Evolutionary conservation across 2,113 vertebrate genomes (phyloP).

Genomic region (Labrus mixtus): DNA sequence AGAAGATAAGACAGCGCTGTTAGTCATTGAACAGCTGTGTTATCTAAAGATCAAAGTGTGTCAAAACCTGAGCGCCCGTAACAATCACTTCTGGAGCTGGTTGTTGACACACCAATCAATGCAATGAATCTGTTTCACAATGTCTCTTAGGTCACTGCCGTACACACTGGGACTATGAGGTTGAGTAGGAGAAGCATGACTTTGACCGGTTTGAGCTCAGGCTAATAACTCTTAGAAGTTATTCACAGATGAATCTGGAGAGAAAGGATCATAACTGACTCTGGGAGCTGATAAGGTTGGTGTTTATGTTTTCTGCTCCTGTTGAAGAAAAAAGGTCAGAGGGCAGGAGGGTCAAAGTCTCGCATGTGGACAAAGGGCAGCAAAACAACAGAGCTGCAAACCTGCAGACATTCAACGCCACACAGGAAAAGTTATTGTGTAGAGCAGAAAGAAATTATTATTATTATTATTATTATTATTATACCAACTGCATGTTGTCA

Average conservation of each 20-base stretch:
- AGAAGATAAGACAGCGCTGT: background rate
- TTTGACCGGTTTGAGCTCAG: background rate
- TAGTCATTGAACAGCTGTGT: background rate
- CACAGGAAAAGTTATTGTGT: background rate
- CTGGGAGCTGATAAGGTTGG: background rate
- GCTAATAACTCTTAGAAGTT: background rate
- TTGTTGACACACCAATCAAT: background rate
- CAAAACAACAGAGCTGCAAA: background rate
- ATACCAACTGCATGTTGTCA: no score
- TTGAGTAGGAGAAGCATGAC: background rate
- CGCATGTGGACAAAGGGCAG: background rate
- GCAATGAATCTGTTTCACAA: background rate
- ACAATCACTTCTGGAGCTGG: background rate
- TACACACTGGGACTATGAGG: background rate
- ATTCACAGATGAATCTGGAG: background rate
- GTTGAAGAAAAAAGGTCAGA: constrained; percentile 12
- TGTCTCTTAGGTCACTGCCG: background rate
- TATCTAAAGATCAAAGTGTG: background rate
- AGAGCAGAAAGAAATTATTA: no score
- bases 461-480: no score
- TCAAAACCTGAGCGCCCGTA: background rate
- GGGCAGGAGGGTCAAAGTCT: constrained; percentile 3
- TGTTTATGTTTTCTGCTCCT: background rate
- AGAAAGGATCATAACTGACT: background rate
- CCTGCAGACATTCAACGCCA: background rate